Percentiles rank a stretch among this genome's conserved stretches.
phyloP scores from a whole-genome alignment of 2,888 invertebrate species.

The Aethes cnicana region DNA sequence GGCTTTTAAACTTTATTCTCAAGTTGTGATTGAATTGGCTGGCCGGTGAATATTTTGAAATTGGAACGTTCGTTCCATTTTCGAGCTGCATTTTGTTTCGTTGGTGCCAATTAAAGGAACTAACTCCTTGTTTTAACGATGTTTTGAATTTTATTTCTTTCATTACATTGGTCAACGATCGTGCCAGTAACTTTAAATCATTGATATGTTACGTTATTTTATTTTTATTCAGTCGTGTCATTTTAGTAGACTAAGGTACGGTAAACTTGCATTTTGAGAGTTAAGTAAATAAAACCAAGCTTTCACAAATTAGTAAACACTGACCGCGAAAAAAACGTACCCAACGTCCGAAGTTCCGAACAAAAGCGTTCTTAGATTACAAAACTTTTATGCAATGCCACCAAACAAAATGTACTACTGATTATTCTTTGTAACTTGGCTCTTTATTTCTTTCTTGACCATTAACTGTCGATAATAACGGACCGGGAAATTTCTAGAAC shows the following conservation, averaged over 20 bases:
- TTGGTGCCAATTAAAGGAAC: slow-evolving; percentile 23
- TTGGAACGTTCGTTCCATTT: slow-evolving; percentile 22
- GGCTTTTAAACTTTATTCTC: slow-evolving; percentile 34
- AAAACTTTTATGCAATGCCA: too few species aligned
- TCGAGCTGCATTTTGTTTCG: slow-evolving; percentile 22
- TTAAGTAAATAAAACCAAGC: too few species aligned
- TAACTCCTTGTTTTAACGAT: background rate
- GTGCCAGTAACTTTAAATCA: too few species aligned
- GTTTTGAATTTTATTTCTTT: background rate
- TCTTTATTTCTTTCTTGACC: slow-evolving; percentile 30
- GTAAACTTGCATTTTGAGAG: too few species aligned
- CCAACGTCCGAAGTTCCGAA: too few species aligned
- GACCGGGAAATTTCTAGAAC: slow-evolving; percentile 48
- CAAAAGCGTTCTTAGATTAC: too few species aligned
- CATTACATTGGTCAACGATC: background rate
- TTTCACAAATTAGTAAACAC: too few species aligned
- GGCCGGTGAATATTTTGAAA: slow-evolving; percentile 27
- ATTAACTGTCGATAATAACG: slow-evolving; percentile 44
- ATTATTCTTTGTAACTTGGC: background rate
- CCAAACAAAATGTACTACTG: background rate
- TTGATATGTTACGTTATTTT: too few species aligned
- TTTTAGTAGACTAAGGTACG: too few species aligned
- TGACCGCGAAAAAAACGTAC: too few species aligned
- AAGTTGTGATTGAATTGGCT: slow-evolving; percentile 56
- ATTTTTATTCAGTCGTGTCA: too few species aligned